These are phyloP conservation scores for Cyprinodon brontotheroides DNA, from an alignment of 2,113 vertebrate species.

Conservation along the genomic window DNA sequence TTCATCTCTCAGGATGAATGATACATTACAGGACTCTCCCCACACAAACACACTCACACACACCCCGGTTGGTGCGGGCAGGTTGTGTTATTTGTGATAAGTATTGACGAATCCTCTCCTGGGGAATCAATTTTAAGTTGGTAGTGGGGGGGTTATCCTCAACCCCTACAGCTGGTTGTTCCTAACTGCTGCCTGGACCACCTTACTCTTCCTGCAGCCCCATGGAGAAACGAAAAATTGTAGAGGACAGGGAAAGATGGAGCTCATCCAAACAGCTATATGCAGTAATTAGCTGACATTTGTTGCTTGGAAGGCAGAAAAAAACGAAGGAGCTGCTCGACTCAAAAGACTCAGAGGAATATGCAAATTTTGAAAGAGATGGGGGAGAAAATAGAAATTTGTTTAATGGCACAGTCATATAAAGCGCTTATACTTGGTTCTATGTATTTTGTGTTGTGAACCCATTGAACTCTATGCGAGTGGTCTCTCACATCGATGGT, in stretches of 20 bases:
- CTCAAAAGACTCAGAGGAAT: conserved; percentile 71
- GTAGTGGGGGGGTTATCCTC: conserved; percentile 8
- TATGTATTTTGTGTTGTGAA: conserved; percentile 47
- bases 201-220: conserved; percentile 57
- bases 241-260: conserved; percentile 59
- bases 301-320: conserved; percentile 71
- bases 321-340: conserved; percentile 63
- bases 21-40: conserved; percentile 42
- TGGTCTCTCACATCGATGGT: conserved; percentile 27
- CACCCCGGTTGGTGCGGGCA: conserved; percentile 31
- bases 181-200: conserved; percentile 65
- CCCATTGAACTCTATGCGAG: conserved; percentile 53
- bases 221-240: conserved; percentile 56
- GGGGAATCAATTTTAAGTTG: conserved; percentile 63
- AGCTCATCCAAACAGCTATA: conserved; percentile 72
- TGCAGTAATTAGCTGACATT: conserved; percentile 76
- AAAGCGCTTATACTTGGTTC: conserved; percentile 33
- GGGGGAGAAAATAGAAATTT: conserved; percentile 50
- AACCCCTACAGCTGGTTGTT: conserved; percentile 57
- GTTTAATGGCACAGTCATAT: conserved; percentile 54
- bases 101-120: conserved; percentile 69
- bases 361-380: conserved; percentile 63
- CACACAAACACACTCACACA: conserved; percentile 9
- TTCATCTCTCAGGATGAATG: conserved; percentile 53
- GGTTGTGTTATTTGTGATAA: conserved; percentile 69